These are phyloP conservation scores for Mus caroli DNA, from an alignment of 2,797 vertebrate genomes.

Conservation along the genomic window DNA sequence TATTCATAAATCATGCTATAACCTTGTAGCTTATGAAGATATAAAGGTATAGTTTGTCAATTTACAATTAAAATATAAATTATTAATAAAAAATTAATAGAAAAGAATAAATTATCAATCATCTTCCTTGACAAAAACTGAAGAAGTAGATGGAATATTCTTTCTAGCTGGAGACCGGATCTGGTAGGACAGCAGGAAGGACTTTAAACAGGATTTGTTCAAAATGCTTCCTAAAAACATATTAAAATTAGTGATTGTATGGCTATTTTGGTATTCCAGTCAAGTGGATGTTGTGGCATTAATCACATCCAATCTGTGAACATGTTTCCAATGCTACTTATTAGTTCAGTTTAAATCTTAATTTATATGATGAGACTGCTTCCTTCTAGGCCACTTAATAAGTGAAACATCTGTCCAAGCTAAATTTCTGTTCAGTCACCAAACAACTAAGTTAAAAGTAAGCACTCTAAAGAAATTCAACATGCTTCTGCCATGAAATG, in stretches of 20 bases:
- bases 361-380: conserved; percentile 59
- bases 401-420: conserved; percentile 51
- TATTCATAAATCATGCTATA: conserved; percentile 18
- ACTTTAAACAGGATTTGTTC: conserved; percentile 37
- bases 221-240: conserved; percentile 19
- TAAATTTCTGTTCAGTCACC: conserved; percentile 48
- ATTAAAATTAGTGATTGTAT: conserved; percentile 45
- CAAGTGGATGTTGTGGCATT: conserved; percentile 25
- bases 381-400: conserved; percentile 58
- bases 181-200: neutral
- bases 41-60: neutral
- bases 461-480: conserved; percentile 60
- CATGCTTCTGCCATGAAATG: neutral
- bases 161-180: conserved; percentile 8
- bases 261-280: conserved; percentile 29
- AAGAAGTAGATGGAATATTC: conserved; percentile 3
- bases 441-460: conserved; percentile 41
- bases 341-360: conserved; percentile 54
- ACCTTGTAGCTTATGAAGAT: neutral
- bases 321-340: conserved; percentile 11
- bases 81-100: conserved; percentile 10
- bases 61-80: conserved; percentile 28
- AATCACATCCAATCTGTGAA: conserved; percentile 11
- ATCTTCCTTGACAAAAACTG: neutral
- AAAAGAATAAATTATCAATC: conserved; percentile 6